phyloP scores from a whole-genome alignment of 2,888 invertebrate genomes.

The Synanthedon vespiformis region DNA sequence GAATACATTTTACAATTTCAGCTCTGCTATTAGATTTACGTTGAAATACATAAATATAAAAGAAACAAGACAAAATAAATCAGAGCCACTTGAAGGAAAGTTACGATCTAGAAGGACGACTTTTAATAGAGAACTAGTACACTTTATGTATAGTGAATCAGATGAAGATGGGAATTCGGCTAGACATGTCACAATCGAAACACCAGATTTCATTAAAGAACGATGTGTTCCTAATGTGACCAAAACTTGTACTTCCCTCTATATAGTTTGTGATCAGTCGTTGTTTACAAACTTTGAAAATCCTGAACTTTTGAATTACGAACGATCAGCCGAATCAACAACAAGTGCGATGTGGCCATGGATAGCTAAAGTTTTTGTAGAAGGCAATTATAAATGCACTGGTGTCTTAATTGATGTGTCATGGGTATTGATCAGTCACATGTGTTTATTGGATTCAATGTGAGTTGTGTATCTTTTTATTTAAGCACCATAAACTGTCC shows the following conservation, averaged over 20 bases:
- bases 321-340: slow-evolving; percentile 16
- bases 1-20: slow-evolving; percentile 10
- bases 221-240: slow-evolving; percentile 56
- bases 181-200: slow-evolving; percentile 33
- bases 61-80: slow-evolving; percentile 23
- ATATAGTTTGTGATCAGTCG: slow-evolving; percentile 63
- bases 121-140: slow-evolving; percentile 25
- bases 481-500: background rate
- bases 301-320: slow-evolving; percentile 24
- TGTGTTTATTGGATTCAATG: slow-evolving; percentile 60
- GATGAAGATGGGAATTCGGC: slow-evolving; percentile 19
- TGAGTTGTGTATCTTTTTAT: slow-evolving; percentile 20
- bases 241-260: slow-evolving; percentile 65
- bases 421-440: slow-evolving; percentile 74
- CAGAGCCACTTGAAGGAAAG: slow-evolving; percentile 10
- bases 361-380: slow-evolving; percentile 78
- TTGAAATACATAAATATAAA: slow-evolving; percentile 50
- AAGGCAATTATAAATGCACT: slow-evolving; percentile 77
- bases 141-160: slow-evolving; percentile 34
- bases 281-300: slow-evolving; percentile 43
- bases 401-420: slow-evolving; percentile 75
- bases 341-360: slow-evolving; percentile 72
- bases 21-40: slow-evolving; percentile 44
- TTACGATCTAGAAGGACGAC: slow-evolving; percentile 29
- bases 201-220: slow-evolving; percentile 50